Percentiles rank a stretch among this genome's conserved stretches.
These are phyloP conservation scores for Malacoctenus gilli DNA, from an alignment of 2,797 vertebrate genomes.

Conservation along the genomic window DNA sequence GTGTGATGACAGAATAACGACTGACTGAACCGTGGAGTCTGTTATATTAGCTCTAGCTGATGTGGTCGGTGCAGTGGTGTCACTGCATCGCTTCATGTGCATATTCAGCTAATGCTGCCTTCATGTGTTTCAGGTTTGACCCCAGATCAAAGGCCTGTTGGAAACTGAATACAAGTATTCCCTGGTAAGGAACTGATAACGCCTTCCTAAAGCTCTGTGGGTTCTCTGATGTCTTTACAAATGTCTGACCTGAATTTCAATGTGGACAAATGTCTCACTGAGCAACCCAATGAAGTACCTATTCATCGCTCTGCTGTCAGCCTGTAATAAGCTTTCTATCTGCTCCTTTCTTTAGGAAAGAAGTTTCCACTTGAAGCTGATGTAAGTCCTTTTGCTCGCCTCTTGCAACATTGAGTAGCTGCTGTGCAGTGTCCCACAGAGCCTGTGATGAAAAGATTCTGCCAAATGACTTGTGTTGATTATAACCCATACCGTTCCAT, in stretches of 20 bases:
- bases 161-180: no score
- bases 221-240: slow-evolving; percentile 79
- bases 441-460: slow-evolving; percentile 82
- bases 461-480: slow-evolving; percentile 83
- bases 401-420: no score
- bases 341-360: background rate
- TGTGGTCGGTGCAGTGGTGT: slow-evolving; percentile 40
- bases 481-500: slow-evolving; percentile 82
- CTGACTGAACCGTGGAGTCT: slow-evolving; percentile 76
- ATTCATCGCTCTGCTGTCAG: no score
- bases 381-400: no score
- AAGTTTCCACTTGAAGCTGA: no score
- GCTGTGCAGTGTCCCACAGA: fast-evolving
- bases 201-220: slow-evolving; percentile 6
- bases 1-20: slow-evolving; percentile 70
- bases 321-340: no score
- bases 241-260: slow-evolving; percentile 84
- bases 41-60: slow-evolving; percentile 85
- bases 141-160: no score
- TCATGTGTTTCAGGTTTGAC: slow-evolving; percentile 16
- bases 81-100: fast-evolving
- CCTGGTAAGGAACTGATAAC: no score
- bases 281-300: slow-evolving; percentile 58
- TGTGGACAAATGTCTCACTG: slow-evolving; percentile 75
- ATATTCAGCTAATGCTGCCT: slow-evolving; percentile 10